phyloP scores from a whole-genome alignment of 2,888 invertebrate genomes.

The Drosophila rubida region DNA sequence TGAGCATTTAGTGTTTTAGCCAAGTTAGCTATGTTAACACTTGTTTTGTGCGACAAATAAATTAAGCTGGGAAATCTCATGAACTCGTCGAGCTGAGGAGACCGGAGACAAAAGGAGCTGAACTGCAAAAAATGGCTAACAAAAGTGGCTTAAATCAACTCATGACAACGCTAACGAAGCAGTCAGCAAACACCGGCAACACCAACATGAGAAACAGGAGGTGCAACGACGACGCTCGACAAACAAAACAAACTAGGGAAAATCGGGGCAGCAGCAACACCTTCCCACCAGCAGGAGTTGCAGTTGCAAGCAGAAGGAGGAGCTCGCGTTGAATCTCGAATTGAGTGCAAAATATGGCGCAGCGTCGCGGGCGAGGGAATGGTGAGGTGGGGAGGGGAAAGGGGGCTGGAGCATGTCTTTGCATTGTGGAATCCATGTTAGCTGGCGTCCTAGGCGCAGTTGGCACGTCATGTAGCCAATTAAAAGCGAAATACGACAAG shows the following conservation, averaged over 20 bases:
- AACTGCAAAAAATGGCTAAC: conserved; percentile 23
- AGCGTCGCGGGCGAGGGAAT: conserved; percentile 8
- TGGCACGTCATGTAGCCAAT: conserved; percentile 81
- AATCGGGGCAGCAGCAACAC: conserved; percentile 51
- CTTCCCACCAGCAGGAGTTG: conserved; percentile 24
- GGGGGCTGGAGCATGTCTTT: conserved; percentile 34
- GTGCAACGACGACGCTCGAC: conserved; percentile 27
- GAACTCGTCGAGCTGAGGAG: conserved; percentile 25
- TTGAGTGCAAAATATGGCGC: conserved; percentile 80
- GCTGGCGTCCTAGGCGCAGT: conserved; percentile 66
- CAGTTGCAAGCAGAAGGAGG: not conserved
- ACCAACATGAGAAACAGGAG: conserved; percentile 23
- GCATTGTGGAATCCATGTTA: conserved; percentile 74
- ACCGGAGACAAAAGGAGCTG: not conserved
- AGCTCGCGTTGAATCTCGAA: conserved; percentile 55
- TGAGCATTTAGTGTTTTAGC: no score
- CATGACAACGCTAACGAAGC: conserved; percentile 79
- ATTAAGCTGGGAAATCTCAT: conserved; percentile 12
- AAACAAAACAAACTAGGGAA: conserved; percentile 67
- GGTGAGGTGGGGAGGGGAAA: not conserved
- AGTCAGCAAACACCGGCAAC: conserved; percentile 59
- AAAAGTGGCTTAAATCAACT: conserved; percentile 77
- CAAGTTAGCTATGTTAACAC: conserved; percentile 3
- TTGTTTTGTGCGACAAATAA: not conserved
- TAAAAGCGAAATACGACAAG: conserved; percentile 80